Percentiles rank a stretch among this genome's conserved stretches.
phyloP scores from a whole-genome alignment of 2,888 invertebrate genomes.

The Leptopterna dolabrata region DNA sequence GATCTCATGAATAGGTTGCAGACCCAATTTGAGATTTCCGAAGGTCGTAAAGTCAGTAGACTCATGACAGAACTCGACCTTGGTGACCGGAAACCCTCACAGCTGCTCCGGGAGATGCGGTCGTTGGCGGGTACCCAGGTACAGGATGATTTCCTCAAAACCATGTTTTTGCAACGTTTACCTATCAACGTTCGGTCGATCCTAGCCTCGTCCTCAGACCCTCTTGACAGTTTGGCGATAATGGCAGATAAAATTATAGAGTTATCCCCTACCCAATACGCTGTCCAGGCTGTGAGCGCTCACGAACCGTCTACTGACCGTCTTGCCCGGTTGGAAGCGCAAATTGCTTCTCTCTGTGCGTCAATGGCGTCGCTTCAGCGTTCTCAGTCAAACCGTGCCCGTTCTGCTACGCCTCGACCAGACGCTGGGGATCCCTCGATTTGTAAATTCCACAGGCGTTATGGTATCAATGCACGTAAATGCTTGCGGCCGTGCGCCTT shows the following conservation, averaged over 20 bases:
- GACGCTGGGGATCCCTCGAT: not conserved
- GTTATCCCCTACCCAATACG: not conserved
- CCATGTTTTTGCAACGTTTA: conserved; percentile 18
- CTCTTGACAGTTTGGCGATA: not conserved
- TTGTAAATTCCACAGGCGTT: conserved; percentile 13
- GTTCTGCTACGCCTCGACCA: not conserved
- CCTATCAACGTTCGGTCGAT: not conserved
- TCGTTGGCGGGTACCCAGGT: conserved; percentile 8
- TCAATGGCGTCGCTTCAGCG: not conserved
- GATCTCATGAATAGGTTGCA: not conserved
- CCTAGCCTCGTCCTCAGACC: not conserved
- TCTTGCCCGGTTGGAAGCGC: not conserved
- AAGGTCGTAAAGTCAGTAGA: not conserved
- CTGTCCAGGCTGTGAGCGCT: not conserved
- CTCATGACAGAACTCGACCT: conserved; percentile 23
- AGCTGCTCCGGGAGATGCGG: conserved; percentile 40
- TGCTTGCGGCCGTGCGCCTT: not conserved
- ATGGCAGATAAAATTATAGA: conserved; percentile 40
- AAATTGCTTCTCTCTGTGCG: not conserved
- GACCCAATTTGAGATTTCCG: conserved; percentile 1
- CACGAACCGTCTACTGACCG: not conserved
- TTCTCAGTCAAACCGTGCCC: not conserved
- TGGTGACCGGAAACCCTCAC: conserved; percentile 23
- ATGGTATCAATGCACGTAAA: not conserved
- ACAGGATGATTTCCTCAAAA: conserved; percentile 23